phyloP scores from a whole-genome alignment of 2,113 vertebrate species.

The Penelope pileata region DNA sequence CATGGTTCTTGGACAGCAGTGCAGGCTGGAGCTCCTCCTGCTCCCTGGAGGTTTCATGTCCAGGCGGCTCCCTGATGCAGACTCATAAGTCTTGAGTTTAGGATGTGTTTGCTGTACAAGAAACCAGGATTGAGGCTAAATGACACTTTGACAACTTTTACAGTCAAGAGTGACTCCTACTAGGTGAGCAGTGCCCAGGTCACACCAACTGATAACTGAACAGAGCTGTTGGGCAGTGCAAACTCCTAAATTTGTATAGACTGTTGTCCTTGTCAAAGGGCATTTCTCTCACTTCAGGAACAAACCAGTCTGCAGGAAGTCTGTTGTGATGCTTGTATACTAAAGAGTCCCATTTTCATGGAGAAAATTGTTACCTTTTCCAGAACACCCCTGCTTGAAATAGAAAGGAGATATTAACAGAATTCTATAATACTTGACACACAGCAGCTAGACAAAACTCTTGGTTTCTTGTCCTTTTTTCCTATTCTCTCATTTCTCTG shows the following conservation, averaged over 20 bases:
- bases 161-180: background rate
- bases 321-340: background rate
- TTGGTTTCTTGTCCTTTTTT: background rate
- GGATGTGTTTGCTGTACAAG: background rate
- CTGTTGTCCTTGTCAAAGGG: background rate
- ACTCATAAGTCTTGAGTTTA: background rate
- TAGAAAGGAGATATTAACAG: background rate
- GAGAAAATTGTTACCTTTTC: background rate
- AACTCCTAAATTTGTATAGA: background rate
- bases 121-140: background rate
- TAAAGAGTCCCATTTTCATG: background rate
- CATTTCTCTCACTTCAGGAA: background rate
- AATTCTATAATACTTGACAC: background rate
- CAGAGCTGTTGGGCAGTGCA: background rate
- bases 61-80: background rate
- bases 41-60: background rate
- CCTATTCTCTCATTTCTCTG: slow-evolving; percentile 5
- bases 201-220: background rate
- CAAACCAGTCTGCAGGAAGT: background rate
- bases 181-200: background rate
- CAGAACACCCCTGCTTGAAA: background rate
- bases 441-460: background rate
- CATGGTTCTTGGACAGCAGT: background rate
- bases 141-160: background rate
- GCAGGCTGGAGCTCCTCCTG: background rate